Percentiles rank a stretch among this genome's conserved stretches.
These are phyloP conservation scores for Agonopterix heracliana DNA, from an alignment of 2,888 invertebrate genomes.

Conservation along the genomic window DNA sequence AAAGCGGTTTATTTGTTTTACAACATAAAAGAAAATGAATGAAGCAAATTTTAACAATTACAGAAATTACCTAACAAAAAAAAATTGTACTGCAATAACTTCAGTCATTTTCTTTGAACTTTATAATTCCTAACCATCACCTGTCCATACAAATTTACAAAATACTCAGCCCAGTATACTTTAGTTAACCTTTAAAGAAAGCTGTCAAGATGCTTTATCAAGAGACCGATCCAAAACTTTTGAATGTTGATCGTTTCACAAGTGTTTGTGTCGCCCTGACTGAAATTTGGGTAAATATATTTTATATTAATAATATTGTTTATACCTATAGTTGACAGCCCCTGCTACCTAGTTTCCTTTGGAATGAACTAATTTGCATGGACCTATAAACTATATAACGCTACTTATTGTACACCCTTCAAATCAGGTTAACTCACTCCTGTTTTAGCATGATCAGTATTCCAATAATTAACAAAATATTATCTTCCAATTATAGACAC, in stretches of 20 bases:
- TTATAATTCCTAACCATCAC: slow-evolving; percentile 22
- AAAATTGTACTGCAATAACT: slow-evolving; percentile 9
- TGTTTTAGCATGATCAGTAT: slow-evolving; percentile 55
- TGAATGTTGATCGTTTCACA: slow-evolving; percentile 57
- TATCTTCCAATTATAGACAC: no score
- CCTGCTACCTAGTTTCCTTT: slow-evolving; percentile 58
- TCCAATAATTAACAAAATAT: slow-evolving; percentile 15
- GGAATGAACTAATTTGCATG: slow-evolving; percentile 67
- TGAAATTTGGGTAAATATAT: slow-evolving; percentile 72
- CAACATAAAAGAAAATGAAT: slow-evolving; percentile 38
- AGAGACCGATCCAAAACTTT: slow-evolving; percentile 49
- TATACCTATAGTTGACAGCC: slow-evolving; percentile 45
- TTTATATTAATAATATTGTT: slow-evolving; percentile 58
- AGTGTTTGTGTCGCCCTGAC: slow-evolving; percentile 72
- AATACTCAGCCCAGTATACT: not conserved
- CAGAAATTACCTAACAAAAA: not conserved
- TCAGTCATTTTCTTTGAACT: slow-evolving; percentile 28
- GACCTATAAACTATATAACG: slow-evolving; percentile 62
- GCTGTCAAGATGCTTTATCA: slow-evolving; percentile 74
- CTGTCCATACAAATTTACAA: not conserved
- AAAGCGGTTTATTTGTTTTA: slow-evolving; percentile 42
- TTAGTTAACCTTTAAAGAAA: slow-evolving; percentile 39
- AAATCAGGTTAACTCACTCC: slow-evolving; percentile 36
- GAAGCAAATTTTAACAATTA: slow-evolving; percentile 14
- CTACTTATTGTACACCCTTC: slow-evolving; percentile 55